Base-by-base conservation (phyloP, 2,113 vertebrate species). In the Lepisosteus osseus region DNA sequence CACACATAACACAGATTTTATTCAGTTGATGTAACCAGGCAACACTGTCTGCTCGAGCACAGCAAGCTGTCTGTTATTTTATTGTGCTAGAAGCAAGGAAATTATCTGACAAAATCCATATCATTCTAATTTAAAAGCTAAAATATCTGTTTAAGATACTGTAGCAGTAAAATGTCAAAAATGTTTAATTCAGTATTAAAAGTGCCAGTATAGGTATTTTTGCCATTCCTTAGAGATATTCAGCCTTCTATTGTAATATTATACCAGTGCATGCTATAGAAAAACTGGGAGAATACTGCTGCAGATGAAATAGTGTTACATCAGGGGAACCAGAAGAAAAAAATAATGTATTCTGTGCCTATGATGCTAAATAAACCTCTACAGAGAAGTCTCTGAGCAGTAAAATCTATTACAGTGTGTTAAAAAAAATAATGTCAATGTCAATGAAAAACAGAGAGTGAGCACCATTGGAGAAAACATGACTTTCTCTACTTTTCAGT, bases 11-110 rank as follows among this genome's bases (percentile, higher is more conserved):
- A 78, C 78, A 86, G 78, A 84, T 75, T 86, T 82, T 84, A 88
- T 83, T 80, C 85, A 83, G 74, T 79, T 81, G 84, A 89, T 82
- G 86, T 83, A 87, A 79, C 78, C 79, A 81, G 80, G 84, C 78
- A 86, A 75, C 83, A 81, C 83, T 78, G 77, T 67, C 76, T 83
- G 75, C 77, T 75, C 78, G 82, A 13, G 15, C 85, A 77, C 63
- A 68, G 14, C 79, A 85, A 76, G 83, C 77, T 76, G 67, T 63
- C 68, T 81, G 85, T 84, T 70, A 75, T 74, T 80, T 59, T 59
- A 54, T 72, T 65, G n/a, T 41, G 62, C 62, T 65, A 29, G 62
- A 41, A 65, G 62, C 62, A 65, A 65, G 2, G 17, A 15, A 65
- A 65, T 65, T 65, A 65, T 65, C 17, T 65, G 62, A 65, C 62